A percentile compares a stretch with the other conserved stretches of the same genome.
Conservation (phyloP, 1,140 invertebrate species). For the Steinernema feltiae region DNA sequence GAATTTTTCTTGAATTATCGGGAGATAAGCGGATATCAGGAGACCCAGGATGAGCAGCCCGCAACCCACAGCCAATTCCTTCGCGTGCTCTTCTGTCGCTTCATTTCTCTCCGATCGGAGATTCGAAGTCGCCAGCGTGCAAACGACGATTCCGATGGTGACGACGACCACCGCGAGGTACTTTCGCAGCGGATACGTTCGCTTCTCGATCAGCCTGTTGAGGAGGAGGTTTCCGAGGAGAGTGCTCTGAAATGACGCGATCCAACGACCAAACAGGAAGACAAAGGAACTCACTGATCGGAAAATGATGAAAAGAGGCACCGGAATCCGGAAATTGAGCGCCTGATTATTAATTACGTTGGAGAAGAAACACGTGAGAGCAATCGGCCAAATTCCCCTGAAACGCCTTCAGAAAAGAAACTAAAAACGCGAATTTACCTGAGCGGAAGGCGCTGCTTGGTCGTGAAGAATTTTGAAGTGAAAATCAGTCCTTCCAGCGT, state of each 20-base stretch:
- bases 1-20: constrained; percentile 87
- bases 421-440: neutral
- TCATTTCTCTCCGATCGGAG: constrained; percentile 27
- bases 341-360: constrained; percentile 94
- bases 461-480: constrained; percentile 77
- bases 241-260: constrained; percentile 69
- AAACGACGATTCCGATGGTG: constrained; percentile 79
- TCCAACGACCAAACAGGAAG: neutral
- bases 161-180: constrained; percentile 88
- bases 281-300: constrained; percentile 69
- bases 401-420: constrained; percentile 35
- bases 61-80: constrained; percentile 67
- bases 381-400: constrained; percentile 73
- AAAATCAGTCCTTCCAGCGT: constrained; percentile 81
- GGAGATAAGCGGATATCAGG: constrained; percentile 87
- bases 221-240: constrained; percentile 92
- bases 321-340: constrained; percentile 90
- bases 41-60: constrained; percentile 76
- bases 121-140: constrained; percentile 74
- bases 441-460: constrained; percentile 64
- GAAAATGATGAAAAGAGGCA: constrained; percentile 98
- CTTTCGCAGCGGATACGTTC: constrained; percentile 73
- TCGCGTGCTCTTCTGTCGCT: constrained; percentile 42
- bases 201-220: constrained; percentile 83
- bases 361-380: constrained; percentile 80